Percentiles rank a stretch among this genome's conserved stretches.
These are phyloP conservation scores for Staurois parvus DNA, from an alignment of 2,797 vertebrate genomes.

Conservation along the genomic window DNA sequence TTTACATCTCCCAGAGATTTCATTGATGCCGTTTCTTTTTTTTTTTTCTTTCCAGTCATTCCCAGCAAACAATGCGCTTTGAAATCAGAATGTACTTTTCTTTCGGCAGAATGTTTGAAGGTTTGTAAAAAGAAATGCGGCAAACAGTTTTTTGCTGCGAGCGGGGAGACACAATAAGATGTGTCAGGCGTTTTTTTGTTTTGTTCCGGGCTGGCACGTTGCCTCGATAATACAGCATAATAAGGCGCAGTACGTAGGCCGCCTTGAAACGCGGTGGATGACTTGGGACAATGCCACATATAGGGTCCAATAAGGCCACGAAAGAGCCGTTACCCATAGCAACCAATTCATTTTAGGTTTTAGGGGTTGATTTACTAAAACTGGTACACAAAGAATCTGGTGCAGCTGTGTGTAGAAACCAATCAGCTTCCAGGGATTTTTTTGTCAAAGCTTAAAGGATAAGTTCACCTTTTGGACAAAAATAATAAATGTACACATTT, in stretches of 20 bases:
- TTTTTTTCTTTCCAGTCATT: constrained; percentile 14
- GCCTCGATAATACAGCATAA: background rate
- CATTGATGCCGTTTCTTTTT: background rate
- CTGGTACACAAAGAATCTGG: too few relatives aligned
- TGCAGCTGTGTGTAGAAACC: too few relatives aligned
- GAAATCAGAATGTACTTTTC: constrained; percentile 19
- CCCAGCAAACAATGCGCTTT: background rate
- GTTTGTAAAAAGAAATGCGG: constrained; percentile 13
- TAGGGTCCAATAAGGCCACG: too few relatives aligned
- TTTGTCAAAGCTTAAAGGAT: too few relatives aligned
- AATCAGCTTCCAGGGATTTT: too few relatives aligned
- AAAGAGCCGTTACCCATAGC: too few relatives aligned
- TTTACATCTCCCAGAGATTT: constrained; percentile 8
- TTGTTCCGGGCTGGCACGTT: background rate
- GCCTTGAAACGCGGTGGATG: background rate
- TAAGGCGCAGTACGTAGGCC: background rate
- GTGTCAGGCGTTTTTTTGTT: background rate
- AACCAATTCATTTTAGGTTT: too few relatives aligned
- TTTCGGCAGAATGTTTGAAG: constrained; percentile 15
- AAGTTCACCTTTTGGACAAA: too few relatives aligned
- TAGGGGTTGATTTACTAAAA: too few relatives aligned
- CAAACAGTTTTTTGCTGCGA: background rate
- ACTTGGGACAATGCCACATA: background rate
- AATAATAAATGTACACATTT: too few relatives aligned
- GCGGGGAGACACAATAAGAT: background rate